Evolutionary conservation across 2,888 invertebrate genomes (phyloP).

Genomic region (Iphiclides podalirius): DNA sequence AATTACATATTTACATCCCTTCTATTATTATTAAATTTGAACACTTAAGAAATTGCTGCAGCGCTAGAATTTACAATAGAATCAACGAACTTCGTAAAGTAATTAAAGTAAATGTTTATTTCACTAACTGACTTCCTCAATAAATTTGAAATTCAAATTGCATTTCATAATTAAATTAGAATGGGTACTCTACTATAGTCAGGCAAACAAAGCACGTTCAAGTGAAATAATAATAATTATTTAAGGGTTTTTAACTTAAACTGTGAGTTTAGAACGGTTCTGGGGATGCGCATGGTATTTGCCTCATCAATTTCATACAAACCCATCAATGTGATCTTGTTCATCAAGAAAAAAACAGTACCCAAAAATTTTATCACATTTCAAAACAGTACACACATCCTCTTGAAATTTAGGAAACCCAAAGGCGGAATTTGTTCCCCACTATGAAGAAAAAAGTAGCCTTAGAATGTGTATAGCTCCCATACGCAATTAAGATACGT

Average conservation of each 20-base stretch:
- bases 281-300: no score
- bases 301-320: no score
- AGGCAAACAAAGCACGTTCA: conserved; percentile 12
- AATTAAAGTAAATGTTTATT: conserved; percentile 24
- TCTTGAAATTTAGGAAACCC: no score
- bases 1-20: no score
- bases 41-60: neutral
- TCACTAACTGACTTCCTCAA: conserved; percentile 16
- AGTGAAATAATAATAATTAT: conserved; percentile 7
- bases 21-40: no score
- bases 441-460: conserved; percentile 11
- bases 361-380: no score
- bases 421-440: no score
- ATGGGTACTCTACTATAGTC: conserved; percentile 19
- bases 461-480: conserved; percentile 26
- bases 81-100: conserved; percentile 24
- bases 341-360: no score
- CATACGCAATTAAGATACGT: conserved; percentile 61
- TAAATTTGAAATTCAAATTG: conserved; percentile 24
- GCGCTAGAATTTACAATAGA: conserved; percentile 31
- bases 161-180: conserved; percentile 21
- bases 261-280: no score
- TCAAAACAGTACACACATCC: no score
- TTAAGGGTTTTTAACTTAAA: neutral
- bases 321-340: no score